Base-by-base conservation (phyloP, 2,888 invertebrate genomes). In the Hypena proboscidalis region DNA sequence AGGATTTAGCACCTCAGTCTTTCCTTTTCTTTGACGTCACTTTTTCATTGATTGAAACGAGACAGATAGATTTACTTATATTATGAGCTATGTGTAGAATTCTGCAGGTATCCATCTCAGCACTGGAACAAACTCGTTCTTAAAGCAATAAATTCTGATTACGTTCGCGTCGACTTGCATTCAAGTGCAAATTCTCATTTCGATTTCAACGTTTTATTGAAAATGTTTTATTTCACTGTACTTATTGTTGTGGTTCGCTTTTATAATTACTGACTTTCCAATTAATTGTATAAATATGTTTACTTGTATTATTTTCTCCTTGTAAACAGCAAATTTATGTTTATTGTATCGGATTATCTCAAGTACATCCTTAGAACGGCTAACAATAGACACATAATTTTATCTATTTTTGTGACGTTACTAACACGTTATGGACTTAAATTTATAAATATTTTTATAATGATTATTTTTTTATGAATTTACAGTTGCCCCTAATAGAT, bases 141-240 rank as follows among this genome's bases (percentile, higher is more conserved):
- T 57, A 53, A 51, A 67, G 77, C 78, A 75, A 80, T 82, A 81
- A 78, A 80, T 80, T 77, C 68, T 71, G 69, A 81, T 82, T 77
- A 80, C 63, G 56, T 62, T 48, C 62, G 58, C 55, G 52, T 61
- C 64, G 66, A 67, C 70, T 75, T 71, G 80, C 77, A 76, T 74
- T 73, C 60, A 61, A 76, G 63, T 72, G 71, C 71, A 74, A 79
- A 81, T 73, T 73, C 70, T 75, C 72, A 75, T 76, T 79, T 70
- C 54, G 58, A 67, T 69, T 68, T 61, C 51, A 52, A 58, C 50
- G 52, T 67, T 55, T 73, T 64, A 70, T 67, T 70, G 61, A 47
- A 56, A 48, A 55, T 49, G 44, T 17, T 31, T 30, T 51, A 69
- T 64, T 64, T 62, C 58, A 53, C 47, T 46, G 20, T 33, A n/a